Evolutionary conservation across 2,113 vertebrate species (phyloP).

Genomic region (Zosterops pallidus): DNA sequence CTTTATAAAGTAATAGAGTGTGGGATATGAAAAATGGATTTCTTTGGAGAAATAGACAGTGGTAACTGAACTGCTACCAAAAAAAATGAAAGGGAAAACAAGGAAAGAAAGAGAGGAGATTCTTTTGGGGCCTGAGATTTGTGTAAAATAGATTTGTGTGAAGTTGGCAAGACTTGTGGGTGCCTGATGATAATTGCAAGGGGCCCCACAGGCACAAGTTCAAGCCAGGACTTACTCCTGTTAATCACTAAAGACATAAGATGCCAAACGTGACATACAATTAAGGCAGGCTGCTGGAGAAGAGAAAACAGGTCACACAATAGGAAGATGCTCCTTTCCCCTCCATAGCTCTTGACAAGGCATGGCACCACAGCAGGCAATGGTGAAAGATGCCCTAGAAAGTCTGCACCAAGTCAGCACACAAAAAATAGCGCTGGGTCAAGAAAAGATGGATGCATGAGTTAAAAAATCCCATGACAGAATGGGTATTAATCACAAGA

Average conservation of each 20-base stretch:
- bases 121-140: conserved; percentile 58
- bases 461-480: background rate
- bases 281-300: conserved; percentile 52
- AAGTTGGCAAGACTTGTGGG: conserved; percentile 75
- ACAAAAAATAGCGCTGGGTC: background rate
- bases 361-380: conserved; percentile 28
- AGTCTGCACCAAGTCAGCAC: background rate
- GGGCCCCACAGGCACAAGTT: conserved; percentile 65
- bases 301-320: conserved; percentile 58
- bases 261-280: conserved; percentile 39
- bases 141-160: conserved; percentile 66
- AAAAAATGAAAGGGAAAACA: conserved; percentile 30
- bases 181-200: conserved; percentile 75
- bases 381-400: conserved; percentile 48
- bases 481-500: conserved; percentile 24
- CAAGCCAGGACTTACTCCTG: conserved; percentile 67
- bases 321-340: conserved; percentile 15
- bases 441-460: conserved; percentile 13
- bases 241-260: conserved; percentile 58
- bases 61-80: conserved; percentile 30
- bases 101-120: background rate
- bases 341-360: conserved; percentile 41
- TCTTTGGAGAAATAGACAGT: conserved; percentile 46
- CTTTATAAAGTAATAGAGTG: background rate
- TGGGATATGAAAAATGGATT: conserved; percentile 13